These are phyloP conservation scores for Dreissena rostriformis DNA, from an alignment of 1,140 invertebrate species.

Conservation along the genomic window DNA sequence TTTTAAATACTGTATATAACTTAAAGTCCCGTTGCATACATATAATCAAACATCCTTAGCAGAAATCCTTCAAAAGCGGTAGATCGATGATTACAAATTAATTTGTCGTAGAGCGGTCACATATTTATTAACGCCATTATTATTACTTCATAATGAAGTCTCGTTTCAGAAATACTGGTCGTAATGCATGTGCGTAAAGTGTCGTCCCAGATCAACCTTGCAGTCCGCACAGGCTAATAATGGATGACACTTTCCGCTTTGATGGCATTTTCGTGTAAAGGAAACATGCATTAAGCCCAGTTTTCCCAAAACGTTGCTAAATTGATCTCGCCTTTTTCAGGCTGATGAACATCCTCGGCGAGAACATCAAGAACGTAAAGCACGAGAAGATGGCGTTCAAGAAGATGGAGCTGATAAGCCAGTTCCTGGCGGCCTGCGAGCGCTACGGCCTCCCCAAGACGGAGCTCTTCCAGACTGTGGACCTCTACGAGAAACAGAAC, in stretches of 20 bases:
- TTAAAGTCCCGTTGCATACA: too few relatives aligned
- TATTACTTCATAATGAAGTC: neutral
- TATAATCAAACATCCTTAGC: too few relatives aligned
- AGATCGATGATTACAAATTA: too few relatives aligned
- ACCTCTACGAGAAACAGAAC: slow-evolving; percentile 97
- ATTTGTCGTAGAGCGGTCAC: too few relatives aligned
- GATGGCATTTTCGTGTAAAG: too few relatives aligned
- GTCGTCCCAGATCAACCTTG: neutral
- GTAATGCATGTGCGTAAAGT: neutral
- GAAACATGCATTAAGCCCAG: neutral
- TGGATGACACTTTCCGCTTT: neutral
- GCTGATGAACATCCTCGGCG: slow-evolving; percentile 64
- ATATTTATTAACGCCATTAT: neutral
- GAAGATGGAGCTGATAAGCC: slow-evolving; percentile 97
- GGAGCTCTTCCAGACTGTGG: slow-evolving; percentile 97
- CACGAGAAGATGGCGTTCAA: slow-evolving; percentile 72
- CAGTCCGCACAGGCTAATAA: neutral
- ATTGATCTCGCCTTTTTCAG: slow-evolving; percentile 48
- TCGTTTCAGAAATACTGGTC: neutral
- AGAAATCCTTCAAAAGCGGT: too few relatives aligned
- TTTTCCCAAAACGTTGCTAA: neutral
- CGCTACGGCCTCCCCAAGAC: slow-evolving; percentile 94
- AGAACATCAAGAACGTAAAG: slow-evolving; percentile 54
- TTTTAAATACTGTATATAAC: too few relatives aligned
- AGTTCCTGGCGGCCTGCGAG: slow-evolving; percentile 91